Percentiles rank a stretch among this genome's conserved stretches.
These are phyloP conservation scores for Actenoides lindsayi DNA, from an alignment of 2,113 vertebrate genomes.

Conservation along the genomic window DNA sequence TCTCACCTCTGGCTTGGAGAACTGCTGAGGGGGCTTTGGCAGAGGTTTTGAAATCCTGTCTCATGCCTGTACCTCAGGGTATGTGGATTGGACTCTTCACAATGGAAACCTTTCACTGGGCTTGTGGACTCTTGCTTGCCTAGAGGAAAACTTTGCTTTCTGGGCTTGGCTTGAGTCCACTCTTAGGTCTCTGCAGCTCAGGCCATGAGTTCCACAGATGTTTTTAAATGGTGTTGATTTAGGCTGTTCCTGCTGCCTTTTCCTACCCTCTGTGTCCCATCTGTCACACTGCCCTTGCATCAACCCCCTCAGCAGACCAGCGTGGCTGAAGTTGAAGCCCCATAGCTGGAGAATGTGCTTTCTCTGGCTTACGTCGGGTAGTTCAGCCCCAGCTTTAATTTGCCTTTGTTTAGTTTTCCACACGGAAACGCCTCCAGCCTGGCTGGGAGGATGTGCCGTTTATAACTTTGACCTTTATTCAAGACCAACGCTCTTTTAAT, in stretches of 20 bases:
- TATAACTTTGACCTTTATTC: constrained; percentile 35
- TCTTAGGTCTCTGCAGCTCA: background rate
- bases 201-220: rapidly evolving
- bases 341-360: background rate
- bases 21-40: background rate
- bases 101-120: background rate
- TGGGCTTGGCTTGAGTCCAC: background rate
- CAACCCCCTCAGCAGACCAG: background rate
- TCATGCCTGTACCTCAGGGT: background rate
- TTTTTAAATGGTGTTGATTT: background rate
- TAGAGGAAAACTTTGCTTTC: background rate
- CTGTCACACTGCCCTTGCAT: background rate
- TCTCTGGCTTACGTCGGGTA: background rate
- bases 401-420: rapidly evolving
- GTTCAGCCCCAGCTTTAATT: background rate
- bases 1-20: background rate
- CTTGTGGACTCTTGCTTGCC: background rate
- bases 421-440: background rate
- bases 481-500: background rate
- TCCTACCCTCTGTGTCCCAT: background rate
- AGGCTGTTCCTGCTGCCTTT: background rate
- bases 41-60: background rate
- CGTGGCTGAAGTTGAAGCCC: background rate
- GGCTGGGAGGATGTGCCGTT: background rate
- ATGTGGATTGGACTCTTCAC: background rate